These are phyloP conservation scores for Australoheros facetus DNA, from an alignment of 2,797 vertebrate species.

Conservation along the genomic window DNA sequence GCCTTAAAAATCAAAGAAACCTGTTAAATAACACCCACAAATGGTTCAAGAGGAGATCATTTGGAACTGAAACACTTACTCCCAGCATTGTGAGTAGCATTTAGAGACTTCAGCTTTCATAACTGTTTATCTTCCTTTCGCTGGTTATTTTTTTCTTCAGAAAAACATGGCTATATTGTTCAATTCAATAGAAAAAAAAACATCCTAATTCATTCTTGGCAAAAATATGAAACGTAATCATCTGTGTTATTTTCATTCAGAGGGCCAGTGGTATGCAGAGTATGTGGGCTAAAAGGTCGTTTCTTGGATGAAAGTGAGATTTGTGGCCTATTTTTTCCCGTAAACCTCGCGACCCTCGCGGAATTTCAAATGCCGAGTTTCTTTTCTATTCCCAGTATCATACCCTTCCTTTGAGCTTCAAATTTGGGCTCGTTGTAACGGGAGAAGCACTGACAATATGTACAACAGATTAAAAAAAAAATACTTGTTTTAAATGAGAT, in stretches of 20 bases:
- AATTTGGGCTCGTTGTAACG: accelerated
- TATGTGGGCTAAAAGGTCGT: background rate
- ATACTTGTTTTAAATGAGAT: background rate
- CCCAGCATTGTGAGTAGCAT: slow-evolving; percentile 13
- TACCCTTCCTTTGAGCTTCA: background rate
- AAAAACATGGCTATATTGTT: background rate
- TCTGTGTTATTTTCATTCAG: background rate
- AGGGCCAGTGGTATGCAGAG: background rate
- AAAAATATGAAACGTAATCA: background rate
- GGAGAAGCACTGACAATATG: background rate
- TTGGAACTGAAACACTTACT: background rate
- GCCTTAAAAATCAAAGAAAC: background rate
- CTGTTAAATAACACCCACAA: background rate
- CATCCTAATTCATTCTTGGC: background rate
- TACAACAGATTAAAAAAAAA: background rate
- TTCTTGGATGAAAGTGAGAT: background rate
- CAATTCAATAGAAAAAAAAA: too few relatives aligned
- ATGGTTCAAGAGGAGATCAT: accelerated
- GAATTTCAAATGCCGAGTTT: background rate
- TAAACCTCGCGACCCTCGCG: background rate
- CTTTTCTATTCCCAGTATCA: background rate
- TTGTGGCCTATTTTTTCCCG: slow-evolving; percentile 23
- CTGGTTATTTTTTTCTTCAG: background rate
- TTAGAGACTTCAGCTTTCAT: accelerated
- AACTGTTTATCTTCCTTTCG: background rate